Evolutionary conservation across 2,888 invertebrate species (phyloP).

Genomic region (Cataglyphis livida): DNA sequence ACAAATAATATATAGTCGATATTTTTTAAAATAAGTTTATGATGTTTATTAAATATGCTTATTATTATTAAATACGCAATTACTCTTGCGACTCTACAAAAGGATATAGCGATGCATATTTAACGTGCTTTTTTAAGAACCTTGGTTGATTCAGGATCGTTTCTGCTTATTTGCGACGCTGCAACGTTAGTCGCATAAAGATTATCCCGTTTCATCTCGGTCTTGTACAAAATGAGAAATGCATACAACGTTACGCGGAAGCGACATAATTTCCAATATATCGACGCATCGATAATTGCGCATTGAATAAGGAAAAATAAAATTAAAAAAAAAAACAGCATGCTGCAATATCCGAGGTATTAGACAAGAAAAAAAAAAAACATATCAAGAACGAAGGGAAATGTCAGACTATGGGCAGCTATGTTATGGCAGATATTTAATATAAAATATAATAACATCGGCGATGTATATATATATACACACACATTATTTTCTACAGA

Average conservation of each 20-base stretch:
- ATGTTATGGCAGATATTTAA: conserved; percentile 79
- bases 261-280: conserved; percentile 54
- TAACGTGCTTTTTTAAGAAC: conserved; percentile 44
- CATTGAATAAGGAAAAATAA: conserved; percentile 30
- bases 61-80: too few species aligned
- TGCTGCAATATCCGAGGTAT: conserved; percentile 33
- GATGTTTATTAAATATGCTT: background rate
- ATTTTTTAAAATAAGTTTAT: background rate
- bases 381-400: conserved; percentile 40
- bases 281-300: conserved; percentile 52
- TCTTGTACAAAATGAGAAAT: conserved; percentile 49
- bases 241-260: conserved; percentile 40
- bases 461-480: conserved; percentile 58
- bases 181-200: conserved; percentile 43
- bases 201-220: conserved; percentile 42
- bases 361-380: conserved; percentile 23
- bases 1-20: background rate
- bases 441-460: conserved; percentile 78
- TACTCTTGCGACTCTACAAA: conserved; percentile 8
- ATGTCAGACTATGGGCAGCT: conserved; percentile 61
- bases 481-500: conserved; percentile 71
- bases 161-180: conserved; percentile 39
- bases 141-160: conserved; percentile 2
- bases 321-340: conserved; percentile 13
- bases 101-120: conserved; percentile 31